Evolutionary conservation across 2,113 vertebrate genomes (phyloP).

Genomic region (Chinchilla lanigera): DNA sequence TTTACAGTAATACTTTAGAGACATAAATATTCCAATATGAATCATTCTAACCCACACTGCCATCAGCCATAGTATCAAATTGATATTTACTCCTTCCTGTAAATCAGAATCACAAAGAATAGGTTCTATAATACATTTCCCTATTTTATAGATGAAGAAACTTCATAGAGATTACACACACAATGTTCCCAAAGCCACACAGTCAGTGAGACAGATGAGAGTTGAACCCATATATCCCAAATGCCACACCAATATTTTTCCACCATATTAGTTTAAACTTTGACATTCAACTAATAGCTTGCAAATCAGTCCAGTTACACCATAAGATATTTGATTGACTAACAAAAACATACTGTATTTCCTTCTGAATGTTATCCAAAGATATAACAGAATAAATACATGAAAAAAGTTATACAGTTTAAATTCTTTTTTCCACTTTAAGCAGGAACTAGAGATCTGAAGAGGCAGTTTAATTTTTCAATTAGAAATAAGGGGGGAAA

Average conservation of each 20-base stretch:
- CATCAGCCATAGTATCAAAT: neutral
- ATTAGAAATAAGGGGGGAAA: conserved; percentile 28
- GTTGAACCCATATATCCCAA: neutral
- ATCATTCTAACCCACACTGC: neutral
- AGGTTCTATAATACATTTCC: neutral
- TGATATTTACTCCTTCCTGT: conserved; percentile 25
- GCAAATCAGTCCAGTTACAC: neutral
- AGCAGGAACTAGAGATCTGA: conserved; percentile 1
- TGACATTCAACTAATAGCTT: neutral
- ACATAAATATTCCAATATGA: neutral
- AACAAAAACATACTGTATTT: neutral
- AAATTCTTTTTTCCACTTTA: conserved; percentile 23
- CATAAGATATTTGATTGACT: conserved; percentile 22
- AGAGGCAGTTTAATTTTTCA: neutral
- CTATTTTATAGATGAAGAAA: conserved; percentile 5
- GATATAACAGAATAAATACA: conserved; percentile 27
- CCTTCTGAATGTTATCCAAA: neutral
- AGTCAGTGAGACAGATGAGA: neutral
- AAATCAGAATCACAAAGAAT: conserved; percentile 20
- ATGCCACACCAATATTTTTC: neutral
- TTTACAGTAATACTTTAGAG: conserved; percentile 21
- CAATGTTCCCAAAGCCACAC: neutral
- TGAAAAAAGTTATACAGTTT: neutral
- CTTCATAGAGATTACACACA: neutral
- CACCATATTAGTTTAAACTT: neutral